A percentile compares a stretch with the other conserved stretches of the same genome.
Evolutionary conservation across 2,113 vertebrate species (phyloP).

Genomic region (Cathartes aura): DNA sequence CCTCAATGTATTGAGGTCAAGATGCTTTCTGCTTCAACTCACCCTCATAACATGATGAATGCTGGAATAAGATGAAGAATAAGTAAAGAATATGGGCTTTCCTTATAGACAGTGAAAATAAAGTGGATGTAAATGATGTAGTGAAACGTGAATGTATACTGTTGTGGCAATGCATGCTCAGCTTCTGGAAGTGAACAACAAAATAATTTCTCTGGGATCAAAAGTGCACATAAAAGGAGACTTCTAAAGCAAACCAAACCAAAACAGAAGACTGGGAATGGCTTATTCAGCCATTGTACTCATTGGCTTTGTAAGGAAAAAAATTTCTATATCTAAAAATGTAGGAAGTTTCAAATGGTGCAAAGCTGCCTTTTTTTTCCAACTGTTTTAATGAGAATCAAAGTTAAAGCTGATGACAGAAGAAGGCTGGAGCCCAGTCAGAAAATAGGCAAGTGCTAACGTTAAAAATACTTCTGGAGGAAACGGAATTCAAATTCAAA

Average conservation of each 20-base stretch:
- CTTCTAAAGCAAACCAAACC: background rate
- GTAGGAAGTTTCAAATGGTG: background rate
- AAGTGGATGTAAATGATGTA: background rate
- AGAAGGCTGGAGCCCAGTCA: background rate
- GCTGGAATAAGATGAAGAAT: background rate
- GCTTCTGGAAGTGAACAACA: background rate
- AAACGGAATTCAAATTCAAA: background rate
- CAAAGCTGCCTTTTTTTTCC: background rate
- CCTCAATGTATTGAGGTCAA: accelerated
- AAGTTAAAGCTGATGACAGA: background rate
- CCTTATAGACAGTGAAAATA: background rate
- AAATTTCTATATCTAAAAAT: background rate
- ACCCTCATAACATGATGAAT: accelerated
- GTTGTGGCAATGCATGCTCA: background rate
- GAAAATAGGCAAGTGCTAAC: accelerated
- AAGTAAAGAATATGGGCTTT: background rate
- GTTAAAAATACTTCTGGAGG: background rate
- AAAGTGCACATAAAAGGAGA: background rate
- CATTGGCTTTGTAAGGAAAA: background rate
- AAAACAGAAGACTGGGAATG: background rate
- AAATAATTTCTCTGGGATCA: background rate
- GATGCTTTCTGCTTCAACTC: background rate
- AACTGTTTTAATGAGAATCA: no score
- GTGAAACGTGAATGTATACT: no score
- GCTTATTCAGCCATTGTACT: background rate